phyloP scores from a whole-genome alignment of 2,113 vertebrate species.

The Rhipidura dahli region DNA sequence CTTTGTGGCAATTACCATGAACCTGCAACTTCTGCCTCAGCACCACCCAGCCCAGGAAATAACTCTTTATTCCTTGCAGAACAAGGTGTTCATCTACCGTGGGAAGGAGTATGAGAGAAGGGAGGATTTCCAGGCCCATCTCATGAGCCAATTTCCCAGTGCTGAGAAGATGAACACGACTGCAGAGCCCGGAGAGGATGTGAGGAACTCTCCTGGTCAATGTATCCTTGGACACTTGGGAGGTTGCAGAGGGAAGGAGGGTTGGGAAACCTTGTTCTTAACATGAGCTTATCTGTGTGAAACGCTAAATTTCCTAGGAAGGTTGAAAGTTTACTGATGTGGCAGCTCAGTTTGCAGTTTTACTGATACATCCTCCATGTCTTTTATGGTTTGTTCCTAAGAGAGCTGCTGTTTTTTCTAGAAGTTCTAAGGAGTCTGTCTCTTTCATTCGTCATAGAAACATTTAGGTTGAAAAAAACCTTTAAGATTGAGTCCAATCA shows the following conservation, averaged over 20 bases:
- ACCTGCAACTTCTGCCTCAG: not conserved
- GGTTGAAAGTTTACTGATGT: fast-evolving
- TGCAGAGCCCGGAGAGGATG: constrained; percentile 85
- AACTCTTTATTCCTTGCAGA: constrained; percentile 69
- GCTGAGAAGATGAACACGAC: constrained; percentile 93
- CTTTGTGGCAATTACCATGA: not conserved
- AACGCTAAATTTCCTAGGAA: not conserved
- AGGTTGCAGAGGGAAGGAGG: not conserved
- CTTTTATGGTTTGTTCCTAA: not conserved
- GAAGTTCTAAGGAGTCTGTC: not conserved
- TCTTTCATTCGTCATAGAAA: not conserved
- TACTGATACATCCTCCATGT: fast-evolving
- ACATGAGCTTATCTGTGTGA: not conserved
- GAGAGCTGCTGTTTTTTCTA: not conserved
- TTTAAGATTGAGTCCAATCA: not conserved
- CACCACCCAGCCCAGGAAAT: not conserved
- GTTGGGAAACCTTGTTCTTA: not conserved
- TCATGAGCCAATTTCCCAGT: constrained; percentile 93
- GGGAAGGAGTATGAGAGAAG: constrained; percentile 96
- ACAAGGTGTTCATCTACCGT: constrained; percentile 97
- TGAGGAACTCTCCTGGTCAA: constrained; percentile 83
- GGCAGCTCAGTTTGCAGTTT: not conserved
- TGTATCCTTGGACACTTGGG: constrained; percentile 83
- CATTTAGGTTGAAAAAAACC: not conserved
- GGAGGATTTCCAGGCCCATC: constrained; percentile 93